Percentiles rank a stretch among this genome's conserved stretches.
phyloP scores from a whole-genome alignment of 1,140 invertebrate species.

The Aphidius gifuensis region DNA sequence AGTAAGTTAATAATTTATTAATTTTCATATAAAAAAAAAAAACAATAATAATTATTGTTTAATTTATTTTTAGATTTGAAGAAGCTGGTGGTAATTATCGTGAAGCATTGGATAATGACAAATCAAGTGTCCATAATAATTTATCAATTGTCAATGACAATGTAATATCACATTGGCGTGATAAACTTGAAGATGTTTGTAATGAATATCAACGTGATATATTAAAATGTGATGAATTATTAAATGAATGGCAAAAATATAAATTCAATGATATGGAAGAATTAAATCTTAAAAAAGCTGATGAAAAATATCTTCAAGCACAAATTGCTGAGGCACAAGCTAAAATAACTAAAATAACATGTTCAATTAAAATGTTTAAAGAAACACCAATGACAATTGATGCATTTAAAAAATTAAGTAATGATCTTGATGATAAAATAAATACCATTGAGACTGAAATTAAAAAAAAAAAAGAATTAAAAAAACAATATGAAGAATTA shows the following conservation, averaged over 20 bases:
- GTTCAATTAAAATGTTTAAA: slow-evolving; percentile 39
- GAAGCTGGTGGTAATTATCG: slow-evolving; percentile 33
- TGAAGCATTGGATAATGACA: slow-evolving; percentile 31
- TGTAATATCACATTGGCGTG: slow-evolving; percentile 36
- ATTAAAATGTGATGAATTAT: slow-evolving; percentile 24
- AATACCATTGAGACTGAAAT: slow-evolving; percentile 30
- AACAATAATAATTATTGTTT: background rate
- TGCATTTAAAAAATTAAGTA: slow-evolving; percentile 36
- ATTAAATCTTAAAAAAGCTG: slow-evolving; percentile 33
- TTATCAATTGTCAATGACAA: slow-evolving; percentile 28
- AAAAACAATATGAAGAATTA: slow-evolving; percentile 36
- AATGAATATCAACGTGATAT: slow-evolving; percentile 34
- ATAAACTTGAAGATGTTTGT: slow-evolving; percentile 39
- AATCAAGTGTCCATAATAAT: slow-evolving; percentile 26
- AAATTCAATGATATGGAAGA: slow-evolving; percentile 33
- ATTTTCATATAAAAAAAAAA: background rate
- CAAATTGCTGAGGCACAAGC: slow-evolving; percentile 38
- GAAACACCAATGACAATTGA: slow-evolving; percentile 40
- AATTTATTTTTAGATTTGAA: slow-evolving; percentile 35
- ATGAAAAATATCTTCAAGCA: slow-evolving; percentile 33
- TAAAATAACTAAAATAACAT: slow-evolving; percentile 37
- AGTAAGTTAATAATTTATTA: slow-evolving; percentile 18
- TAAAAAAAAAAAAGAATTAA: slow-evolving; percentile 32
- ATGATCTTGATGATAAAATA: slow-evolving; percentile 34
- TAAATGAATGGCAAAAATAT: slow-evolving; percentile 36